Conservation (phyloP, 1,140 invertebrate species). For the Monomorium pharaonis region DNA sequence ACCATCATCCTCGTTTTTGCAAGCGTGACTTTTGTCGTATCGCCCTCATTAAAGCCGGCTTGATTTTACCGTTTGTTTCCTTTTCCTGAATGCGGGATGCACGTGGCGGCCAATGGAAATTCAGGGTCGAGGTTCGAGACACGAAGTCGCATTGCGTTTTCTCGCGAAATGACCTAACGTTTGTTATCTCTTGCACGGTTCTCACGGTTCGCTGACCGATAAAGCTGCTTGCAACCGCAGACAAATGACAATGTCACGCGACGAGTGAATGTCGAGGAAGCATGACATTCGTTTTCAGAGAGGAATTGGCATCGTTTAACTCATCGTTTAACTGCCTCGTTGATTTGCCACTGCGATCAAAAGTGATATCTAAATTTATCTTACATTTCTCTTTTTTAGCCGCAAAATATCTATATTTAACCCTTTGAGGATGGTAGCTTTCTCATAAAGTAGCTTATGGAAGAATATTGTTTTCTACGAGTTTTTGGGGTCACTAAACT, state of each 20-base stretch:
- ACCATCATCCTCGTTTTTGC: constrained; percentile 2
- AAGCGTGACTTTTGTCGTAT: constrained; percentile 44
- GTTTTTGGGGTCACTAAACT: no score
- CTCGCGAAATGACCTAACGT: constrained; percentile 16
- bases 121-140: constrained; percentile 65
- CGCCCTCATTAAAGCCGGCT: constrained; percentile 5
- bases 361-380: background rate
- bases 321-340: constrained; percentile 24
- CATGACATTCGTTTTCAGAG: constrained; percentile 32
- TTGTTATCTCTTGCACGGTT: constrained; percentile 34
- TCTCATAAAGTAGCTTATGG: no score
- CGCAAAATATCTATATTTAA: background rate
- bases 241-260: constrained; percentile 32
- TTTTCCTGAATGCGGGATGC: constrained; percentile 47
- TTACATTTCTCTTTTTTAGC: background rate
- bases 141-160: constrained; percentile 12
- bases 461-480: no score
- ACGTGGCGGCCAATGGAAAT: constrained; percentile 37
- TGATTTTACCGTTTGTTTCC: constrained; percentile 54
- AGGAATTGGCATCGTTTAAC: constrained; percentile 9
- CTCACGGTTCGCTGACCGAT: constrained; percentile 58
- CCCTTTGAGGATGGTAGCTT: no score
- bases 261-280: constrained; percentile 12
- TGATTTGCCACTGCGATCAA: background rate
- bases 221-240: background rate